Evolutionary conservation across 2,888 invertebrate species (phyloP).

Genomic region (Parapristionchus giblindavisi): DNA sequence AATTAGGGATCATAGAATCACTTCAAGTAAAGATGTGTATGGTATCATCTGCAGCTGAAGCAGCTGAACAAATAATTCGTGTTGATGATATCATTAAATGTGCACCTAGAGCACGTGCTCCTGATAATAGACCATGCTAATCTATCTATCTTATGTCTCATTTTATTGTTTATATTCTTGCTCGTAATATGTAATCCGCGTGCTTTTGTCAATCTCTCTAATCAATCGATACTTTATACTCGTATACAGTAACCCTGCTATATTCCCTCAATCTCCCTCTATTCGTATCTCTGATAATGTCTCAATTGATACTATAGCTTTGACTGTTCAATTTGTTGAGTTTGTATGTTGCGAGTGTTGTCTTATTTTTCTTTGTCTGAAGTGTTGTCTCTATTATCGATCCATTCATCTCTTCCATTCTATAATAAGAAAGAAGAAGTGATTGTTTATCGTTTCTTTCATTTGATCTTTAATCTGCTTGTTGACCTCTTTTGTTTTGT

Average conservation of each 20-base stretch:
- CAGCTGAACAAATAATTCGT: slow-evolving; percentile 89
- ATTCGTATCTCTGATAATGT: no score
- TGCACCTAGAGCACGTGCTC: slow-evolving; percentile 63
- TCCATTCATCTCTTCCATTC: slow-evolving; percentile 13
- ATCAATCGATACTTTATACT: no score
- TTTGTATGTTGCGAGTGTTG: slow-evolving; percentile 9
- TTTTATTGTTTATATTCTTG: slow-evolving; percentile 15
- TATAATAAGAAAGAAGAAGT: slow-evolving; percentile 13
- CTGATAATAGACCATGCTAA: slow-evolving; percentile 67
- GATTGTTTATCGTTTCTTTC: slow-evolving; percentile 21
- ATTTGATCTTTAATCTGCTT: no score
- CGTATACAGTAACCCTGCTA: no score
- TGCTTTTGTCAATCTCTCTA: no score
- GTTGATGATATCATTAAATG: slow-evolving; percentile 93
- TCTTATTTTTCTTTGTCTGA: not conserved
- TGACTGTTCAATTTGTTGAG: slow-evolving; percentile 10
- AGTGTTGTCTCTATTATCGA: slow-evolving; percentile 17
- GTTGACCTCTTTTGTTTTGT: slow-evolving; percentile 21
- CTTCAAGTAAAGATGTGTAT: slow-evolving; percentile 96
- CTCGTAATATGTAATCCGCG: not conserved
- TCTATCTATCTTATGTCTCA: not conserved
- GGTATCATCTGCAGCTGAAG: slow-evolving; percentile 79
- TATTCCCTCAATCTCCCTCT: no score
- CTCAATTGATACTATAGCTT: no score
- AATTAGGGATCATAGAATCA: slow-evolving; percentile 92